These are phyloP conservation scores for Drymodes brunneopygia DNA, from an alignment of 2,113 vertebrate genomes.

Conservation along the genomic window DNA sequence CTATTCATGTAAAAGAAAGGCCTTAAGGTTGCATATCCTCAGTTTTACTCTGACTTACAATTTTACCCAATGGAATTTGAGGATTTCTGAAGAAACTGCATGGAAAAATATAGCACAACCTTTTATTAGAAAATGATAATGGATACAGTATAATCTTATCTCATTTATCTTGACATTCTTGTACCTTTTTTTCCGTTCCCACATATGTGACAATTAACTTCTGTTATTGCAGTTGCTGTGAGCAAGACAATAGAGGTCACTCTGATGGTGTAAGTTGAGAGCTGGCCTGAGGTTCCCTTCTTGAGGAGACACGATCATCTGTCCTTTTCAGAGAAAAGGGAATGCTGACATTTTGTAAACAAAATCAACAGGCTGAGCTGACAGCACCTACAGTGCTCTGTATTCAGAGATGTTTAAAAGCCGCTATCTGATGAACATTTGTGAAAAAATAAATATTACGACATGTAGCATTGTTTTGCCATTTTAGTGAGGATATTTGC, in stretches of 20 bases:
- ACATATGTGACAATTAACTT: not conserved
- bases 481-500: slow-evolving; percentile 20
- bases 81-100: not conserved
- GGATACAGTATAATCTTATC: not conserved
- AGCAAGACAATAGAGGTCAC: not conserved
- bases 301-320: not conserved
- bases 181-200: not conserved
- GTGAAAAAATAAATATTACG: slow-evolving; percentile 23
- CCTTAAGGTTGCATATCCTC: not conserved
- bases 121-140: not conserved
- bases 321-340: slow-evolving; percentile 32
- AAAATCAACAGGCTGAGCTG: slow-evolving; percentile 19
- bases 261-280: not conserved
- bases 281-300: not conserved
- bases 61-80: not conserved
- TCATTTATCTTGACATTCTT: not conserved
- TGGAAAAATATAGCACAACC: not conserved
- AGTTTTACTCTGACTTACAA: not conserved
- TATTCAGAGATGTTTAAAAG: slow-evolving; percentile 19
- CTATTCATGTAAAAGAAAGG: not conserved
- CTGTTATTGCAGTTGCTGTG: not conserved
- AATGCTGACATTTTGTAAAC: slow-evolving; percentile 49
- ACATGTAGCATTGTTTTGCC: not conserved
- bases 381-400: not conserved
- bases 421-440: slow-evolving; percentile 55